Conservation (phyloP, 2,888 invertebrate genomes). For the Axea sp. region DNA sequence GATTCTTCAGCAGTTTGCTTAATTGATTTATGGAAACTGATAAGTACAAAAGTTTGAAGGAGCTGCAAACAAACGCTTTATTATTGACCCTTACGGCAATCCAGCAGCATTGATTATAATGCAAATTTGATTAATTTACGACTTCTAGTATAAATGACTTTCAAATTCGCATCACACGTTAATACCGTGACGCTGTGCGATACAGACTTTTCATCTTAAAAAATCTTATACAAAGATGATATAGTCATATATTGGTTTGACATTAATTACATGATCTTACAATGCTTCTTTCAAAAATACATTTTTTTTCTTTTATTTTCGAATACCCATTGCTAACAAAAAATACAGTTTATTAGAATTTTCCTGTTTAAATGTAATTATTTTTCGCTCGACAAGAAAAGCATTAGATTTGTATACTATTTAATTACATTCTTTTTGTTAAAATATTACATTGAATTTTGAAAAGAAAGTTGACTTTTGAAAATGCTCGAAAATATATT, state of each 20-base stretch:
- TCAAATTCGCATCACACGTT: slow-evolving; percentile 16
- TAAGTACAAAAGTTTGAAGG: too few relatives aligned
- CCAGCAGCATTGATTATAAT: slow-evolving; percentile 17
- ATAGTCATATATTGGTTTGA: slow-evolving; percentile 36
- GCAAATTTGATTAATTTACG: background rate
- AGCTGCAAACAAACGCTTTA: too few relatives aligned
- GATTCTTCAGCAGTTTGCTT: too few relatives aligned
- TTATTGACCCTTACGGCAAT: slow-evolving; percentile 1
- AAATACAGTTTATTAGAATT: slow-evolving; percentile 10
- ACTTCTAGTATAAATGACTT: slow-evolving; percentile 21
- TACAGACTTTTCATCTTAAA: slow-evolving; percentile 37
- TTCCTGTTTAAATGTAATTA: slow-evolving; percentile 1
- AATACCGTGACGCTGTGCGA: slow-evolving; percentile 1
- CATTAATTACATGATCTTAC: slow-evolving; percentile 52
- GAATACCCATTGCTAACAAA: slow-evolving; percentile 3
- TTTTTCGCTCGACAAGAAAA: slow-evolving; percentile 1
- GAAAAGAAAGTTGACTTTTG: too few relatives aligned
- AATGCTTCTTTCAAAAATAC: slow-evolving; percentile 52
- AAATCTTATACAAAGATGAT: slow-evolving; percentile 45
- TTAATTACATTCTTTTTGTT: too few relatives aligned
- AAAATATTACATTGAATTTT: too few relatives aligned
- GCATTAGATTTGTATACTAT: too few relatives aligned
- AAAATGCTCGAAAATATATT: too few relatives aligned
- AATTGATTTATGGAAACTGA: background rate
- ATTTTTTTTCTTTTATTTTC: slow-evolving; percentile 12